Evolutionary conservation across 2,797 vertebrate species (phyloP).

Genomic region (Fringilla coelebs): DNA sequence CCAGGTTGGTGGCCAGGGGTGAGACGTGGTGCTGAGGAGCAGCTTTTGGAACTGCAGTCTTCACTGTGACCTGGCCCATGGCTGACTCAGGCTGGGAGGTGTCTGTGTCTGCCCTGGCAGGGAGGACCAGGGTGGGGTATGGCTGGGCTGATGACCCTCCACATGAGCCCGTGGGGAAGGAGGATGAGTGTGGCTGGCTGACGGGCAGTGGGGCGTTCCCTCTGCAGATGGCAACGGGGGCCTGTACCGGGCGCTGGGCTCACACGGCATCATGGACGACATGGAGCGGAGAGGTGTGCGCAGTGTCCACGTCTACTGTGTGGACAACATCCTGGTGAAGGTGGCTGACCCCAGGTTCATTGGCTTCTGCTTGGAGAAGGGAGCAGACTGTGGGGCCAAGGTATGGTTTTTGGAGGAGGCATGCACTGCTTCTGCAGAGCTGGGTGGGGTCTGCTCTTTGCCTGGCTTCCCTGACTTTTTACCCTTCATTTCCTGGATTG

Average conservation of each 20-base stretch:
- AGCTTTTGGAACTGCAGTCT: not conserved
- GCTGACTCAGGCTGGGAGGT: not conserved
- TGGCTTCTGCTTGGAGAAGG: slow-evolving; percentile 92
- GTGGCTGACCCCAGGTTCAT: slow-evolving; percentile 94
- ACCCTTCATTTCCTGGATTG: not conserved
- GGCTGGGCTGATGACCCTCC: not conserved
- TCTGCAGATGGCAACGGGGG: slow-evolving; percentile 92
- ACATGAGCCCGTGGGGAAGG: not conserved
- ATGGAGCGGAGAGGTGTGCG: slow-evolving; percentile 86
- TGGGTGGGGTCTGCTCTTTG: not conserved
- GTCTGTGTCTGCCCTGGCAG: not conserved
- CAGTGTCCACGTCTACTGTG: slow-evolving; percentile 92
- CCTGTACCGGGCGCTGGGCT: slow-evolving; percentile 90
- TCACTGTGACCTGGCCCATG: rapidly evolving
- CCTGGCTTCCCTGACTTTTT: not conserved
- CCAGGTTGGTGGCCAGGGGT: slow-evolving; percentile 77
- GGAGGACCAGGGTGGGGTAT: not conserved
- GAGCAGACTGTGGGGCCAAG: slow-evolving; percentile 96
- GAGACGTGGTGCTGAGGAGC: rapidly evolving
- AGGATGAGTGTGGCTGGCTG: not conserved
- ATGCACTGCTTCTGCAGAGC: not conserved
- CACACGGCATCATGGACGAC: slow-evolving; percentile 83
- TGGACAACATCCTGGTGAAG: slow-evolving; percentile 96
- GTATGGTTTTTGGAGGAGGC: slow-evolving; percentile 61
- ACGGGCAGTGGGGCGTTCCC: rapidly evolving